These are phyloP conservation scores for Dryobotodes eremita DNA, from an alignment of 2,888 invertebrate species.

Conservation along the genomic window DNA sequence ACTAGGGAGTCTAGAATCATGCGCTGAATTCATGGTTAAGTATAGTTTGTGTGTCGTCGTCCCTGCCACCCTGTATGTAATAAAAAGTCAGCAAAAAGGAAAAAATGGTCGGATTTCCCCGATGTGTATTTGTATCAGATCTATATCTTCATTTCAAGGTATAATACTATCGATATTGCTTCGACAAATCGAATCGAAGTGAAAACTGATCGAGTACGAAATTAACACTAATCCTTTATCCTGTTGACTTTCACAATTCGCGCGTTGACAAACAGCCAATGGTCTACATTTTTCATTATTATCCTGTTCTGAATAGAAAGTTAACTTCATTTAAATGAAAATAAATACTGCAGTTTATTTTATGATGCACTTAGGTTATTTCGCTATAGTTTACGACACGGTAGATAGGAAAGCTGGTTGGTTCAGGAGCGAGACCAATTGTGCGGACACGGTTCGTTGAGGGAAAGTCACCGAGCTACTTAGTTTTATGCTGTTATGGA, in stretches of 20 bases:
- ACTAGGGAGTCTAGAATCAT: too few relatives aligned
- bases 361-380: conserved; percentile 46
- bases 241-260: conserved; percentile 16
- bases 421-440: conserved; percentile 74
- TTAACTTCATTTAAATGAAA: conserved; percentile 50
- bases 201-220: background rate
- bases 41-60: too few relatives aligned
- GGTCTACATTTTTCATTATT: conserved; percentile 32
- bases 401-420: conserved; percentile 67
- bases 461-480: conserved; percentile 73
- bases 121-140: background rate
- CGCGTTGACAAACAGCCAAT: conserved; percentile 19
- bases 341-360: conserved; percentile 46
- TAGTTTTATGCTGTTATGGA: conserved; percentile 37
- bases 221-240: conserved; percentile 9
- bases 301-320: conserved; percentile 34
- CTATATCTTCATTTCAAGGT: background rate
- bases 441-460: conserved; percentile 73
- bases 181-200: background rate
- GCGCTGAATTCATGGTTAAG: too few relatives aligned
- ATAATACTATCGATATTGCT: background rate
- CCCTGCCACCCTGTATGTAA: too few relatives aligned
- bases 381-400: conserved; percentile 45
- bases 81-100: background rate
- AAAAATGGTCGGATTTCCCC: background rate